These are phyloP conservation scores for Pomacea maculata DNA, from an alignment of 1,140 invertebrate genomes.

Conservation along the genomic window DNA sequence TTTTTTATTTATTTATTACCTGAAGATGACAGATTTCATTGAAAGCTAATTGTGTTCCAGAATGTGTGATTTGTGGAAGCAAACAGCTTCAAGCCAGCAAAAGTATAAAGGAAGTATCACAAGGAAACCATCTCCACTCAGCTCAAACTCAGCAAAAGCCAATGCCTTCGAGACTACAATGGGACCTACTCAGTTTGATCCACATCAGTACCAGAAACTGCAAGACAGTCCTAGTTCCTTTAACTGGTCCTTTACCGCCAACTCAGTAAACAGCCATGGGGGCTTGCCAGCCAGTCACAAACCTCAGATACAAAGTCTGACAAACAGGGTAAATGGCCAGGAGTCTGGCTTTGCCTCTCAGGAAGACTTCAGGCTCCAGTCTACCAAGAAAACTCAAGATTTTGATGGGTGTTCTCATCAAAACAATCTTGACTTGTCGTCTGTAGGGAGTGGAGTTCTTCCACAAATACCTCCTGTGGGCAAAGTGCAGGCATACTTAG, in stretches of 20 bases:
- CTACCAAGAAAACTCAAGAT: conserved; percentile 49
- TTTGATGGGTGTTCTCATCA: conserved; percentile 43
- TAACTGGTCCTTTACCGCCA: conserved; percentile 51
- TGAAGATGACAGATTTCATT: too few species aligned
- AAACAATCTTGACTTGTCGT: conserved; percentile 8
- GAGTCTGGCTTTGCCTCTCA: conserved; percentile 26
- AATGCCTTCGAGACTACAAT: neutral
- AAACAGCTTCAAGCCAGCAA: too few species aligned
- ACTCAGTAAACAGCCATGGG: conserved; percentile 41
- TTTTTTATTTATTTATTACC: too few species aligned
- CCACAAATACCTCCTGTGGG: neutral
- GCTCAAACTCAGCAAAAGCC: too few species aligned
- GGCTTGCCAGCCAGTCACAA: conserved; percentile 29
- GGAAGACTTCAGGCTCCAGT: conserved; percentile 48
- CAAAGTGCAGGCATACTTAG: conserved; percentile 24
- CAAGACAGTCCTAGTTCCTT: conserved; percentile 41
- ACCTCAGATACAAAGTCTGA: conserved; percentile 16
- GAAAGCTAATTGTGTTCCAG: too few species aligned
- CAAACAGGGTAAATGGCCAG: neutral
- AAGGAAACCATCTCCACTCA: too few species aligned
- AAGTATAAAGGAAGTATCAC: too few species aligned
- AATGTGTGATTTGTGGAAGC: too few species aligned
- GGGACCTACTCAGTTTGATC: conserved; percentile 38
- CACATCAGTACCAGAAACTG: conserved; percentile 43
- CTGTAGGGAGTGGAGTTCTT: neutral